A percentile compares a stretch with the other conserved stretches of the same genome.
Conservation (phyloP, 2,113 vertebrate species). For the Silurus meridionalis region DNA sequence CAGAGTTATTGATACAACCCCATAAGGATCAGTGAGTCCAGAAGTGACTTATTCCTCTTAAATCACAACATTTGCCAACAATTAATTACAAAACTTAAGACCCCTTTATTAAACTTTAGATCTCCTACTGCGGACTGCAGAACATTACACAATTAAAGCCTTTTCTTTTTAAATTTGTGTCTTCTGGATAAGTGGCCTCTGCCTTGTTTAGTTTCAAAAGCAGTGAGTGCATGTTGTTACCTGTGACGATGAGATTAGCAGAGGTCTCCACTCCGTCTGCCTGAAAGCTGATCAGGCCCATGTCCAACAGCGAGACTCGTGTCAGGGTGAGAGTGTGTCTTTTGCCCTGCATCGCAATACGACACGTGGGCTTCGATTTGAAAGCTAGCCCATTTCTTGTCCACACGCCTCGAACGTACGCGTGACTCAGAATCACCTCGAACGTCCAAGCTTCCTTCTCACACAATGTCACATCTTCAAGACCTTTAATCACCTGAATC, state of each 20-base stretch:
- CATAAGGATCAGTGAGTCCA: neutral
- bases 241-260: constrained; percentile 79
- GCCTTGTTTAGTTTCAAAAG: neutral
- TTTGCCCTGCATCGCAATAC: constrained; percentile 73
- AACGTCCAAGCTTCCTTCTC: constrained; percentile 82
- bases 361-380: constrained; percentile 77
- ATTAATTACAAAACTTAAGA: neutral
- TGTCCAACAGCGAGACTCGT: constrained; percentile 74
- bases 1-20: neutral
- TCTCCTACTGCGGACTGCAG: too few relatives aligned
- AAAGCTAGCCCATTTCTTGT: constrained; percentile 77
- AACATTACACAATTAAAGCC: too few relatives aligned
- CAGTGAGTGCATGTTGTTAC: constrained; percentile 63
- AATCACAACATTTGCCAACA: neutral
- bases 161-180: too few relatives aligned
- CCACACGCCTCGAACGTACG: constrained; percentile 83
- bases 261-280: constrained; percentile 80
- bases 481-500: constrained; percentile 80
- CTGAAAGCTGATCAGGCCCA: constrained; percentile 82
- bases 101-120: too few relatives aligned
- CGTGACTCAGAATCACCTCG: constrained; percentile 82
- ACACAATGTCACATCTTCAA: constrained; percentile 73
- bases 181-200: neutral
- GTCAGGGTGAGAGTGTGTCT: constrained; percentile 80
- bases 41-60: neutral